phyloP scores from a whole-genome alignment of 2,888 invertebrate species.

The Rhorus exstirpatorius region DNA sequence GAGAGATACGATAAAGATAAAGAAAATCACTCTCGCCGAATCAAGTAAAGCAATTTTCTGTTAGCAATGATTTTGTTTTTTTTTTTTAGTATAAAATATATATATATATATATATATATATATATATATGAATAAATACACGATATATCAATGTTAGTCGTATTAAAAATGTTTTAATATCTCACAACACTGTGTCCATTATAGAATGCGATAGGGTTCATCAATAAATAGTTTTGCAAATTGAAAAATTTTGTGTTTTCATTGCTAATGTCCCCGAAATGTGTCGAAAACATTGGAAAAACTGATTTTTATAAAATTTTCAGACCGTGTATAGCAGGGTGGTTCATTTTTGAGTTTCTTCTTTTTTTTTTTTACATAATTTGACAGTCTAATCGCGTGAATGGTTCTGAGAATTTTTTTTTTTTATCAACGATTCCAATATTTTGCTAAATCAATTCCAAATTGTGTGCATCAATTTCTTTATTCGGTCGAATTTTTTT shows the following conservation, averaged over 20 bases:
- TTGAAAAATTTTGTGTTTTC: constrained; percentile 69
- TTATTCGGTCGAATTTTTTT: no score
- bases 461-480: no score
- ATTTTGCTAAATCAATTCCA: no score
- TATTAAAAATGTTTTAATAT: constrained; percentile 68
- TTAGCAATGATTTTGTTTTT: constrained; percentile 41
- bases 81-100: constrained; percentile 39
- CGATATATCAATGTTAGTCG: constrained; percentile 67
- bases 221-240: constrained; percentile 80
- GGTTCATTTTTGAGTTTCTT: no score
- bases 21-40: constrained; percentile 30
- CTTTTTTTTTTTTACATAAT: no score
- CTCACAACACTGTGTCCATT: constrained; percentile 62
- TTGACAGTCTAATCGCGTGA: no score
- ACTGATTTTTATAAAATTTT: no score
- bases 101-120: constrained; percentile 48
- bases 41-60: constrained; percentile 44
- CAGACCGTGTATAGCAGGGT: no score
- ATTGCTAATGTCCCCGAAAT: no score
- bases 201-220: constrained; percentile 69
- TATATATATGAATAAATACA: constrained; percentile 44
- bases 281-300: no score
- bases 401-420: no score
- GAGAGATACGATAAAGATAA: constrained; percentile 28
- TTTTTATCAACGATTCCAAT: no score